Conservation (phyloP, 2,113 vertebrate species). For the Gnathonemus longibarbis region DNA sequence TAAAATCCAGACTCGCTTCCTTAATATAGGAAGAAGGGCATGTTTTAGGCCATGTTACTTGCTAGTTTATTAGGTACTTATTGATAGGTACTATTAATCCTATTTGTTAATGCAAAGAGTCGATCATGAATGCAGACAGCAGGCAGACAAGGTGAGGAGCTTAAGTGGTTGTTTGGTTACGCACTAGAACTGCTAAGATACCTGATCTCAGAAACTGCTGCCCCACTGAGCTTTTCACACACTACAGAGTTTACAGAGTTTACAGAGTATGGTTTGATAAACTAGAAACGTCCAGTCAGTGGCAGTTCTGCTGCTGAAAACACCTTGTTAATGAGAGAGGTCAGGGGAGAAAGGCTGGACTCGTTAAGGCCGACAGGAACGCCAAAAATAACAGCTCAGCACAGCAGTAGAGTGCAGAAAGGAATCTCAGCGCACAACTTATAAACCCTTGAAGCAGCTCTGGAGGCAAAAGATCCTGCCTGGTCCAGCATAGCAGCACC, state of each 20-base stretch:
- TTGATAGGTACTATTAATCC: neutral
- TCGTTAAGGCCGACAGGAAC: neutral
- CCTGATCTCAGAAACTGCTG: neutral
- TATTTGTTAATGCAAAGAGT: neutral
- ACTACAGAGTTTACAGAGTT: neutral
- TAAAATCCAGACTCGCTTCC: neutral
- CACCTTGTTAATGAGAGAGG: neutral
- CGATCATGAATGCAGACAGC: neutral
- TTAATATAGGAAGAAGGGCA: neutral
- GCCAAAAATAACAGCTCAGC: neutral
- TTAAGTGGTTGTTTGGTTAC: neutral
- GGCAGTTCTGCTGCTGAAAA: neutral
- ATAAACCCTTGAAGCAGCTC: neutral
- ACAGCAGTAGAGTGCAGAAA: neutral
- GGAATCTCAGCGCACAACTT: neutral
- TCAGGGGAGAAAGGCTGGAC: neutral
- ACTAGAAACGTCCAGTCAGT: neutral
- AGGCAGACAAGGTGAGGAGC: neutral
- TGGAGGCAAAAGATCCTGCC: neutral
- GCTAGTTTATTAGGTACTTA: neutral
- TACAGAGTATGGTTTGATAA: neutral
- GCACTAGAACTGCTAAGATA: neutral
- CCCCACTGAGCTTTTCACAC: neutral
- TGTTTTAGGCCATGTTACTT: neutral
- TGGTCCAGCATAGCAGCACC: neutral